Evolutionary conservation across 2,113 vertebrate species (phyloP).

Genomic region (Odobenus rosmarus): DNA sequence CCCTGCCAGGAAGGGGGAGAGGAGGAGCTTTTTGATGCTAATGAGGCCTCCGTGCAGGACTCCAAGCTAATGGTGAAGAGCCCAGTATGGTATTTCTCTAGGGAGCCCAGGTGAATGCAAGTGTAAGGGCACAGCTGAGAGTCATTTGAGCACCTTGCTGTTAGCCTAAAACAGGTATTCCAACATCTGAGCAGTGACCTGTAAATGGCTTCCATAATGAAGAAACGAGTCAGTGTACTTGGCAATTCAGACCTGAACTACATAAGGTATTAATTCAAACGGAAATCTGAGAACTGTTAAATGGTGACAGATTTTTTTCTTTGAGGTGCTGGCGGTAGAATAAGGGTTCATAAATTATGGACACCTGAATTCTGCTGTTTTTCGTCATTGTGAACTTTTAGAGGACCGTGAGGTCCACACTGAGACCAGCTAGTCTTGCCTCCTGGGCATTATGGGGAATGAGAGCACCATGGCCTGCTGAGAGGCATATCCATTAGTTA

Average conservation of each 20-base stretch:
- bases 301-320: background rate
- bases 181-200: slow-evolving; percentile 74
- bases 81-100: slow-evolving; percentile 39
- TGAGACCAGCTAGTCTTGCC: background rate
- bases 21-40: slow-evolving; percentile 68
- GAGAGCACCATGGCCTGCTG: background rate
- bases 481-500: background rate
- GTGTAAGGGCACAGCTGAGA: slow-evolving; percentile 75
- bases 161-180: slow-evolving; percentile 78
- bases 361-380: background rate
- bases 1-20: slow-evolving; percentile 62
- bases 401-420: background rate
- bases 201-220: slow-evolving; percentile 80
- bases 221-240: slow-evolving; percentile 80
- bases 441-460: background rate
- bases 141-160: slow-evolving; percentile 72
- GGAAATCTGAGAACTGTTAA: background rate
- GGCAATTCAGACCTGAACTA: slow-evolving; percentile 78
- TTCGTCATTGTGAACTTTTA: background rate
- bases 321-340: background rate
- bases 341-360: background rate
- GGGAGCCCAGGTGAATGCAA: slow-evolving; percentile 69
- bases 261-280: slow-evolving; percentile 56
- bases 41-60: slow-evolving; percentile 74
- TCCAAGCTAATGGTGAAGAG: slow-evolving; percentile 66